Base-by-base conservation (phyloP, 2,113 vertebrate genomes). In the Neolamprologus tretocephalus region DNA sequence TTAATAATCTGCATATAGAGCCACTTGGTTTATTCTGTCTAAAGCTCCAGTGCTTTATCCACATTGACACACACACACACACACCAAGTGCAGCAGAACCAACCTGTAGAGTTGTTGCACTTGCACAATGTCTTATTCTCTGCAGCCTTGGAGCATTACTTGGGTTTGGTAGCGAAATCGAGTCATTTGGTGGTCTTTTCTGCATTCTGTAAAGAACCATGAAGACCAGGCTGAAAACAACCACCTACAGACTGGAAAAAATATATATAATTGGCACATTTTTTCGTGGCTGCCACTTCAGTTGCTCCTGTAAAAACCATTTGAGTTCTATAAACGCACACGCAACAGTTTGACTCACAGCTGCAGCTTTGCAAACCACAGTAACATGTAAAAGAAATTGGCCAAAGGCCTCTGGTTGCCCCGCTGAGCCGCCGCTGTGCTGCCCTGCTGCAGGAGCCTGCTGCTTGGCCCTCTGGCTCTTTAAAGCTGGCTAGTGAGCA, bases 401-500 rank as follows among this genome's bases (percentile, higher is more conserved):
- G 88, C 82, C 83, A 45, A 80, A 81, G 89, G 87, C 93, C 88
- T 84, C 57, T 85, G n/a, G 75, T 42, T 82, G 82, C 81, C 88
- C 93, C 21, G 47, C 87, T 94, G 86, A 79, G 89, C 31, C 92
- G 83, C 51, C 88, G 82, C 81, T 82, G 93, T 92, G 93, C 93
- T 90, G 91, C 92, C 93, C 93, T 71, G 78, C 93, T 82, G 85
- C 93, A 95, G 95, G 85, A 91, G 86, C 37, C 88, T 53, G 68
- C 89, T 84, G 89, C 87, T 54, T 42, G 78, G 83, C 82, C 84
- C 87, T 9, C 86, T 93, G 89, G 85, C 88, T 90, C 89, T 89
- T 91, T 85, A 92, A 96, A 97, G 95, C 90, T 94, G 93, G 86
- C 82, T 4, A 86, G 93, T 89, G 93, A 95, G 95, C 94, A 91